Conservation (phyloP, 2,797 vertebrate genomes). For the Muraenolepis orangiensis region DNA sequence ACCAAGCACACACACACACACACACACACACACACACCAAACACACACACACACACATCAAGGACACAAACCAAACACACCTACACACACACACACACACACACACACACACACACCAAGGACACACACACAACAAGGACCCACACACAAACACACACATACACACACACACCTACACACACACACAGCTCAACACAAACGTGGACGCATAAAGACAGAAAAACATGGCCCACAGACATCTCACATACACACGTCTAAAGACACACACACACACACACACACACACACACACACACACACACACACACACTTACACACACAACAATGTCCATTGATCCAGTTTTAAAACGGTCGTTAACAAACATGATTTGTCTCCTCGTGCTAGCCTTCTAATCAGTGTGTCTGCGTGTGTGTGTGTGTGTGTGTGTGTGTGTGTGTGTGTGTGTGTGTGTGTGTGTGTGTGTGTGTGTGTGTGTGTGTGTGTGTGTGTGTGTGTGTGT, state of each 20-base stretch:
- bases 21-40: constrained; percentile 1
- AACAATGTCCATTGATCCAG: too few relatives aligned
- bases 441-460: too few relatives aligned
- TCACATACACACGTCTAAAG: background rate
- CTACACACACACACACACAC: background rate
- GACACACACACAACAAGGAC: background rate
- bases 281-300: background rate
- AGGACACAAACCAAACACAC: background rate
- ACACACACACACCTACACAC: constrained; percentile 1
- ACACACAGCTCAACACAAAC: background rate
- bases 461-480: too few relatives aligned
- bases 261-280: constrained; percentile 3
- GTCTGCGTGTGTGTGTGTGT: too few relatives aligned
- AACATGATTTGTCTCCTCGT: too few relatives aligned
- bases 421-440: too few relatives aligned
- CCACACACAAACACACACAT: too few relatives aligned
- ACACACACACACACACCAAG: too few relatives aligned
- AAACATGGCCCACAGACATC: background rate
- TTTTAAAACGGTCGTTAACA: too few relatives aligned
- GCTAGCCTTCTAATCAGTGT: too few relatives aligned
- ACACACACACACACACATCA: background rate
- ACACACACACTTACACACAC: background rate
- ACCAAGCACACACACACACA: too few relatives aligned
- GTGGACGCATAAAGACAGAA: background rate
- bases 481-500: too few relatives aligned